Base-by-base conservation (phyloP, 2,797 vertebrate genomes). In the Chrysocyon brachyurus region DNA sequence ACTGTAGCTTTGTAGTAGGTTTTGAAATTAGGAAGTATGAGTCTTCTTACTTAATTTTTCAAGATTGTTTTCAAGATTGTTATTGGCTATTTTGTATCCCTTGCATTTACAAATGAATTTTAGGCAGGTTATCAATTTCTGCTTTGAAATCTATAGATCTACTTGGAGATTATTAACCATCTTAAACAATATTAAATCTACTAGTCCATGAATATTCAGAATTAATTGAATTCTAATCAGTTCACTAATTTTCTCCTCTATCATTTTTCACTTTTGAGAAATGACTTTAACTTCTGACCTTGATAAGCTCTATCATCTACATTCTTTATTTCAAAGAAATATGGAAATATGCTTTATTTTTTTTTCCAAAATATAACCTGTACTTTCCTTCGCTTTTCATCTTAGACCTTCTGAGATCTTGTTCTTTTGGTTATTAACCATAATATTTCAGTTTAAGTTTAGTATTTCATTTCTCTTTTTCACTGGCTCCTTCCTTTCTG, bases 161-260 rank as follows among this genome's bases (percentile, higher is more conserved):
- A 0, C 66, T 79, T 79, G 31, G 1, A 40, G 5, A 79, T 3
- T 91, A 61, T 54, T 96, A 26, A 31, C 24, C 63, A 57, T 92
- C 54, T 89, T 70, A 66, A 75, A 49, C 52, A 93, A 61, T 70
- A 59, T 14, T 75, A 31, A 73, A 31, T 82, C n/a, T 96, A 89
- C 61, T 26, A 56, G 8, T 75, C 28, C 26, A 31, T 86, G 56
- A 56, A 64, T 81, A 40, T 36, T 28, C 31, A 82, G 40, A 79
- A 81, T 87, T 92, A 46, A 87, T 21, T 91, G 40, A 91, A 88
- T 91, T 96, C 3, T 68, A 81, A 84, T 84, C 40, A 77, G 3
- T 54, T 33, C 22, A 46, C 36, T 87, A 22, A 66, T 61, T 87
- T 93, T 96, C 9, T 79, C n/a, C 17, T 68, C 88, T 26, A 40